phyloP scores from a whole-genome alignment of 1,140 invertebrate species.

The Aphaenogaster rudis region DNA sequence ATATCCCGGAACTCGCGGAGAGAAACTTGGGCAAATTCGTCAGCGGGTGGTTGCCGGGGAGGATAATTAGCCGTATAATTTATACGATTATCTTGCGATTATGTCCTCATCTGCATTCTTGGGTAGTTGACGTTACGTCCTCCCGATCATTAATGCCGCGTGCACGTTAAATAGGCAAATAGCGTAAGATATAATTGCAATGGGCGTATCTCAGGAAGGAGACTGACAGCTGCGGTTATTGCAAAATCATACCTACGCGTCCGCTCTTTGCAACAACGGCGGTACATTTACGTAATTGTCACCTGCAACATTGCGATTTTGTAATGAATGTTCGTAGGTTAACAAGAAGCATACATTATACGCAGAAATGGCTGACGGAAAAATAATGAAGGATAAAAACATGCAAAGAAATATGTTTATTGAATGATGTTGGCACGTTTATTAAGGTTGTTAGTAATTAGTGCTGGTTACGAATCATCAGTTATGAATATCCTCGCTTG shows the following conservation, averaged over 20 bases:
- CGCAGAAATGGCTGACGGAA: not conserved
- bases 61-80: constrained; percentile 39
- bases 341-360: not conserved
- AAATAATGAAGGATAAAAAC: not conserved
- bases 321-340: constrained; percentile 14
- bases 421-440: not conserved
- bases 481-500: not conserved
- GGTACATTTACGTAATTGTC: constrained; percentile 24
- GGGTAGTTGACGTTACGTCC: not conserved
- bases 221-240: constrained; percentile 29
- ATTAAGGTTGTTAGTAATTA: not conserved
- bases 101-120: not conserved
- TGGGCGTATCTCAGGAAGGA: not conserved
- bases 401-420: not conserved
- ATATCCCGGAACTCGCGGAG: constrained; percentile 28
- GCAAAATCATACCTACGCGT: constrained; percentile 15
- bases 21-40: constrained; percentile 1
- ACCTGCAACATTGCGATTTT: not conserved
- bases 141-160: not conserved
- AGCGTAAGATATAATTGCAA: constrained; percentile 23
- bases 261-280: not conserved
- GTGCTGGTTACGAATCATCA: not conserved
- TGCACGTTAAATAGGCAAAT: constrained; percentile 39
- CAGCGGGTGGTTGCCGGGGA: constrained; percentile 23
- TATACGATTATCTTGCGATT: constrained; percentile 19